Conservation (phyloP, 2,113 vertebrate genomes). For the Coregonus clupeaformis region DNA sequence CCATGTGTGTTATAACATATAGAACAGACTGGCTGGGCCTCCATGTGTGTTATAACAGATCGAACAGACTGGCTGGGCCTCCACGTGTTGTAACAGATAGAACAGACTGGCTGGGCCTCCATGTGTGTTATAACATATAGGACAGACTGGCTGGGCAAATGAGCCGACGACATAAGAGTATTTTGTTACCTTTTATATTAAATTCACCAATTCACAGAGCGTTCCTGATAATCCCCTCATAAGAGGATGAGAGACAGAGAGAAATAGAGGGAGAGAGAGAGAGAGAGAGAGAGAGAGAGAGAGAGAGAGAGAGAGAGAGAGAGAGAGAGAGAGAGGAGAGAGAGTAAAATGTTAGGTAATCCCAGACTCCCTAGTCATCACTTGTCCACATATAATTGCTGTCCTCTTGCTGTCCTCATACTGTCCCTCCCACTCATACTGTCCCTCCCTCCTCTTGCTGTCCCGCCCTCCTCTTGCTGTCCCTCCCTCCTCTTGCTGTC, state of each 20-base stretch:
- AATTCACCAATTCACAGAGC: constrained; percentile 61
- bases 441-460: no score
- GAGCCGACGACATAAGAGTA: constrained; percentile 7
- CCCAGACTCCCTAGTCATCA: constrained; percentile 30
- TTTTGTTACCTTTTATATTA: constrained; percentile 55
- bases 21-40: no score
- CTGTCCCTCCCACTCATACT: no score
- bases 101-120: not conserved
- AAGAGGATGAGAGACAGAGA: constrained; percentile 63
- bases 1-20: no score
- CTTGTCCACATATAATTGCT: constrained; percentile 9
- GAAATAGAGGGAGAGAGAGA: no score
- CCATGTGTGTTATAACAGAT: no score
- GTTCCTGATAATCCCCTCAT: constrained; percentile 65
- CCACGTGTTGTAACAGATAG: not conserved
- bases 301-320: constrained; percentile 31
- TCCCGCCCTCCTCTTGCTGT: no score
- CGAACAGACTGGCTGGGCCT: not conserved
- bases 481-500: no score
- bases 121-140: not conserved
- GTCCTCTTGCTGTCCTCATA: no score
- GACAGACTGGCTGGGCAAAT: not conserved
- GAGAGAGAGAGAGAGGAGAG: constrained; percentile 4
- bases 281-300: no score
- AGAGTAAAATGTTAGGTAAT: constrained; percentile 66